phyloP scores from a whole-genome alignment of 2,797 vertebrate species.

The Pipistrellus pipistrellus region DNA sequence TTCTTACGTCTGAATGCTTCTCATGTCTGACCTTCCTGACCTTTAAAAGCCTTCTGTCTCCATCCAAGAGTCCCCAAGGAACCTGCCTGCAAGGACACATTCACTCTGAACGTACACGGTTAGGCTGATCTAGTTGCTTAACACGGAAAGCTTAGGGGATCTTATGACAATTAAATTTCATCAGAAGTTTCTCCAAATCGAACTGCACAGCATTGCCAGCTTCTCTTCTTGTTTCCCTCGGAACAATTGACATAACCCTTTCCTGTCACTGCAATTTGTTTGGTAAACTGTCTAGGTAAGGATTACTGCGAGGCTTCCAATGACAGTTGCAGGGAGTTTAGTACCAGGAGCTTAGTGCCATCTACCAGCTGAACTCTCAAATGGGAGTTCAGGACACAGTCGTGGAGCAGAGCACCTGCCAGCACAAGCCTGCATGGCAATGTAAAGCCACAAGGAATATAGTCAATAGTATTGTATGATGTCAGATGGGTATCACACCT shows the following conservation, averaged over 20 bases:
- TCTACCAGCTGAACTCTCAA: conserved; percentile 22
- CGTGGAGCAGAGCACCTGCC: conserved; percentile 7
- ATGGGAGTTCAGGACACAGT: neutral
- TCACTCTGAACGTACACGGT: neutral
- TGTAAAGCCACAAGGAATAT: conserved; percentile 9
- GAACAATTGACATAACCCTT: neutral
- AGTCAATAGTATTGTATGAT: neutral
- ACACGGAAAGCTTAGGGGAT: conserved; percentile 25
- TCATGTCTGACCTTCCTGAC: neutral
- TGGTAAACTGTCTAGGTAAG: neutral
- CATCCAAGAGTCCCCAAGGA: neutral
- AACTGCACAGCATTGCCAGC: conserved; percentile 11
- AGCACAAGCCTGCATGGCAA: neutral
- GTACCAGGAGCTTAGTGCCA: conserved; percentile 47
- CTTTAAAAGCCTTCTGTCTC: conserved; percentile 48
- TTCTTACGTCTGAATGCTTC: neutral
- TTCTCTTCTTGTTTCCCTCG: neutral
- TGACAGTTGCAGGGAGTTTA: neutral
- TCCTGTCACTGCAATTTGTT: neutral
- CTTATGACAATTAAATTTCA: conserved; percentile 61
- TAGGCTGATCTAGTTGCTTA: neutral
- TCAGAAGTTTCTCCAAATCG: conserved; percentile 48
- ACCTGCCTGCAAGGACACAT: neutral
- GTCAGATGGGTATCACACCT: neutral
- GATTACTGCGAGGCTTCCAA: conserved; percentile 9